A percentile compares a stretch with the other conserved stretches of the same genome.
These are phyloP conservation scores for Petrocephalus sullivani DNA, from an alignment of 2,797 vertebrate species.

Conservation along the genomic window DNA sequence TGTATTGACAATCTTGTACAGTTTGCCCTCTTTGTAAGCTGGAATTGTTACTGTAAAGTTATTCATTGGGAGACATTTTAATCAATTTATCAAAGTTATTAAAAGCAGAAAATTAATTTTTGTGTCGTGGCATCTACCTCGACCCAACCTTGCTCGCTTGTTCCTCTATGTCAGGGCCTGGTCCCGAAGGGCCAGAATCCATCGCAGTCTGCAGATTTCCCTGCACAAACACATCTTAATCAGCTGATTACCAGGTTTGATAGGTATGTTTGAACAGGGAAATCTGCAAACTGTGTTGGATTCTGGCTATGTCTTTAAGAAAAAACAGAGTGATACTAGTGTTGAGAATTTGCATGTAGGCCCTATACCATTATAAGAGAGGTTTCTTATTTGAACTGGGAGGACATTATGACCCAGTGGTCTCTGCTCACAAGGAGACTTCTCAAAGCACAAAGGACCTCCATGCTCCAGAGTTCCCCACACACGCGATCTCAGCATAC, in stretches of 20 bases:
- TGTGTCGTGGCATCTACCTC: not conserved
- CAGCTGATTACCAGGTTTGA: no score
- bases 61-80: slow-evolving; percentile 48
- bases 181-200: no score
- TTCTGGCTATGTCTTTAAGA: not conserved
- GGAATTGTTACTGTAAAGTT: slow-evolving; percentile 44
- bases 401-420: not conserved
- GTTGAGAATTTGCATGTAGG: not conserved
- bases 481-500: not conserved
- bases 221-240: no score
- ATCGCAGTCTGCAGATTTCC: no score
- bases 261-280: no score
- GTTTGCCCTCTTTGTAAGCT: slow-evolving; percentile 58
- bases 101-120: slow-evolving; percentile 49
- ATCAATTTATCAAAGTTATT: slow-evolving; percentile 62
- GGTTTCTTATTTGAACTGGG: not conserved
- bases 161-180: not conserved
- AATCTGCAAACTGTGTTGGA: no score
- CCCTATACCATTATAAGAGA: not conserved
- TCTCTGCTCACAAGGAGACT: not conserved
- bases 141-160: not conserved
- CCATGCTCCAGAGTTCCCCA: not conserved
- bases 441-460: not conserved
- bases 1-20: slow-evolving; percentile 77
- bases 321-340: not conserved